Base-by-base conservation (phyloP, 2,888 invertebrate species). In the Macropis europaea region DNA sequence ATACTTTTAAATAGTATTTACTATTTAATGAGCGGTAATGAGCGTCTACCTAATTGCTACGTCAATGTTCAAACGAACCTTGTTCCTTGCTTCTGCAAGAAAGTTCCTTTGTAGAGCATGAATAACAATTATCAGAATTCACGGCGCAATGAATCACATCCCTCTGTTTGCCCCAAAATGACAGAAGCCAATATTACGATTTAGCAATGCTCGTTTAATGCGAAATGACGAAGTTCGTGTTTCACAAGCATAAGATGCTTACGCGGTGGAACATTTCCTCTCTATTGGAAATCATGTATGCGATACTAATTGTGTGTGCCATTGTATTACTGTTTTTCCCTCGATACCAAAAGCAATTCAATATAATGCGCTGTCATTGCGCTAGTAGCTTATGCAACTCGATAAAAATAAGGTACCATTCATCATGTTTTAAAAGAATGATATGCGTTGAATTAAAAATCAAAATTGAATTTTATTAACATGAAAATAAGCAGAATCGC, bases 321-420 rank as follows among this genome's bases (percentile, higher is more conserved):
- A 60, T 52, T 30, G 45, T 61, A 24, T 30, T 36, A 9, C 22
- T 11, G 28, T 60, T 47, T 56, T 48, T 36, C 13, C 3, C 26
- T 11, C 42, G 17, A n/a, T 57, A 43, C 15, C 45, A 15, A 47
- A 40, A 26, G 53, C 34, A 67, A 67, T 67, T 67, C 61, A 32
- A 28, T 40, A 47, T 47, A 54, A 61, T 48, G 40, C 32, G 36
- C 17, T 34, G 13, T 22, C 17, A 54, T 56, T 56, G 56, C 43
- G 43, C 45, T 42, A 36, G 13, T 3, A 22, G 50, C 40, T 62
- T 54, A 36, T 30, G 63, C 61, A 62, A 68, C 34, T 5, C 38
- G 42, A 54, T 40, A 48, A 62, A 68, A 32, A 62, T n/a, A n/a
- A n/a, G n/a, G n/a, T n/a, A 60, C 38, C 36, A 42, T 22, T 15